Base-by-base conservation (phyloP, 2,888 invertebrate species). In the Dicyrtoma fusca region DNA sequence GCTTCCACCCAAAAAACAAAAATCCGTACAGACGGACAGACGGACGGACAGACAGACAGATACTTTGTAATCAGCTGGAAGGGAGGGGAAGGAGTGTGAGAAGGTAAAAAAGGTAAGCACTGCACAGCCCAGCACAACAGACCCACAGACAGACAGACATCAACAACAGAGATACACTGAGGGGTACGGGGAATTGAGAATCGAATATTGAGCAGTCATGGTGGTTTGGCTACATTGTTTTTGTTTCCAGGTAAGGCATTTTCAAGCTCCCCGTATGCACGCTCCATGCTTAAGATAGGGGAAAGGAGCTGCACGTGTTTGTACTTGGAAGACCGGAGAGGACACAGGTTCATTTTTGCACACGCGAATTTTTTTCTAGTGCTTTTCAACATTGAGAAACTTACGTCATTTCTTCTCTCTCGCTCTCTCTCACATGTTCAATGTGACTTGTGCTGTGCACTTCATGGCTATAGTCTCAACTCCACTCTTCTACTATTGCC, bases 261-360 rank as follows among this genome's bases (percentile, higher is more conserved):
- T 61, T 61, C 42, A 34, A 61, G 34, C 42, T 61, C 17, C n/a
- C 10, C 2, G 14, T 53, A 61, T 34, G 61, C 42, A 61, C 17
- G 17, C 8, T 59, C 44, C 2, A n/a, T n/a, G 42, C 17, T 61
- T n/a, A 11, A 34, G 42, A 61, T 45, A 49, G 49, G 25, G 49
- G 49, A 64, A 17, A 49, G 21, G n/a, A 21, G 49, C 64, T 25
- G 64, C 62, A 45, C 64, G 64, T 64, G 64, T 64, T 64, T 64
- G 64, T 64, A 64, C 64, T 64, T 64, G 64, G 64, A 64, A 64
- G 63, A 44, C 44, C 25, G 63, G 25, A 63, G 64, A 64, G 64
- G 64, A 64, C 64, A 51, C 64, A 64, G 47, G 64, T 64, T 64
- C 64, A 64, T 64, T 64, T 64, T 64, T 64, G 64, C 64, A 64